These are phyloP conservation scores for Apeira syringaria DNA, from an alignment of 2,888 invertebrate species.

Conservation along the genomic window DNA sequence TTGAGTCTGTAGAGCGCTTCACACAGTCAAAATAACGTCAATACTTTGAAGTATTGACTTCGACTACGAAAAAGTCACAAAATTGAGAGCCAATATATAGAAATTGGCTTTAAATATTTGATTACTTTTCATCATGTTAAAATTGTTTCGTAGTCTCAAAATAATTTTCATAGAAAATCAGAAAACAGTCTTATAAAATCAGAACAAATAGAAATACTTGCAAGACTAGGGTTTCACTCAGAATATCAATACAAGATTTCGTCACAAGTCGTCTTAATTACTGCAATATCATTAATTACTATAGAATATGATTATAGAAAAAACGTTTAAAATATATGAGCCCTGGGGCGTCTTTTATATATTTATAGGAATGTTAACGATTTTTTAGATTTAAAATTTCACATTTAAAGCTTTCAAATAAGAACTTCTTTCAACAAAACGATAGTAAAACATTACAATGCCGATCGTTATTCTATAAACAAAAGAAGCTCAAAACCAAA, in stretches of 20 bases:
- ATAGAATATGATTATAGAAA: conserved; percentile 33
- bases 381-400: conserved; percentile 9
- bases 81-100: conserved; percentile 1
- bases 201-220: conserved; percentile 55
- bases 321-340: conserved; percentile 35
- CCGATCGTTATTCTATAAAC: too few relatives aligned
- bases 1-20: conserved; percentile 11
- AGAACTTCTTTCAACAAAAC: neutral
- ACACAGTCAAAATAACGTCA: conserved; percentile 35
- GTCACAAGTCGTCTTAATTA: conserved; percentile 35
- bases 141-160: conserved; percentile 35
- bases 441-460: too few relatives aligned
- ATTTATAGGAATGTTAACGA: conserved; percentile 45
- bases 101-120: conserved; percentile 14
- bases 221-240: conserved; percentile 62
- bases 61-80: conserved; percentile 45
- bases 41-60: conserved; percentile 44
- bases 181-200: conserved; percentile 68
- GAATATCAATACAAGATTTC: conserved; percentile 49
- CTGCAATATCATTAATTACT: conserved; percentile 51
- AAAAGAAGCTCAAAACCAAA: conserved; percentile 4
- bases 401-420: conserved; percentile 12
- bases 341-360: conserved; percentile 52
- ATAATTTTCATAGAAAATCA: conserved; percentile 48
- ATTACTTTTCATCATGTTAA: conserved; percentile 10